phyloP scores from a whole-genome alignment of 1,140 invertebrate species.

The Coptotermes formosanus region DNA sequence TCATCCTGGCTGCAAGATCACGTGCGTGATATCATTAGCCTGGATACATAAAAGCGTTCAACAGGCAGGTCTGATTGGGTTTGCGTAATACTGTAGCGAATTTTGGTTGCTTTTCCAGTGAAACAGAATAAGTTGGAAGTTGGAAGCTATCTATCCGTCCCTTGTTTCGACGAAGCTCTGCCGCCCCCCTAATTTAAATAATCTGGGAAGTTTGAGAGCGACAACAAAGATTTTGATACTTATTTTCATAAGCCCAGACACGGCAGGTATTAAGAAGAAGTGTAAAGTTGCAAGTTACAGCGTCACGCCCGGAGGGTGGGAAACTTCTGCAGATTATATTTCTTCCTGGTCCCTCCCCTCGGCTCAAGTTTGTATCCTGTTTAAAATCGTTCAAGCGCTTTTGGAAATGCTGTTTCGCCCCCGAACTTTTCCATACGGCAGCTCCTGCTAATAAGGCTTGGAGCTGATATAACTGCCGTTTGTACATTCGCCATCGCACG shows the following conservation, averaged over 20 bases:
- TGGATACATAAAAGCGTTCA: no score
- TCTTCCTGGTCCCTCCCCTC: not conserved
- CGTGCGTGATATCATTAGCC: no score
- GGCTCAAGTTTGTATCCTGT: not conserved
- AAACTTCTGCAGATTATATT: not conserved
- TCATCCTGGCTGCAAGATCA: no score
- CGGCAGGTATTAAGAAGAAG: not conserved
- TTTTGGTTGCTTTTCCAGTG: no score
- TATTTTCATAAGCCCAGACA: not conserved
- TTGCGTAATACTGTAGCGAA: no score
- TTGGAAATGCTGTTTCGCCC: not conserved
- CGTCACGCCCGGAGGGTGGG: not conserved
- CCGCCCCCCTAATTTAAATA: not conserved
- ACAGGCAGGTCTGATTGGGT: no score
- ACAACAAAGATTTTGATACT: not conserved
- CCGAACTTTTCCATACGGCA: no score
- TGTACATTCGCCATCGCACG: no score
- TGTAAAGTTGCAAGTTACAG: not conserved
- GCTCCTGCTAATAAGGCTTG: no score
- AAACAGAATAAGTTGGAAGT: not conserved
- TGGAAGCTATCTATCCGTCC: not conserved
- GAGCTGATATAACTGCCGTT: no score
- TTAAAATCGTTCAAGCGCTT: not conserved
- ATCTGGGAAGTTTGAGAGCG: not conserved
- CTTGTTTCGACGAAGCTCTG: not conserved